These are phyloP conservation scores for Sylvilagus bachmani DNA, from an alignment of 2,113 vertebrate genomes.

Conservation along the genomic window DNA sequence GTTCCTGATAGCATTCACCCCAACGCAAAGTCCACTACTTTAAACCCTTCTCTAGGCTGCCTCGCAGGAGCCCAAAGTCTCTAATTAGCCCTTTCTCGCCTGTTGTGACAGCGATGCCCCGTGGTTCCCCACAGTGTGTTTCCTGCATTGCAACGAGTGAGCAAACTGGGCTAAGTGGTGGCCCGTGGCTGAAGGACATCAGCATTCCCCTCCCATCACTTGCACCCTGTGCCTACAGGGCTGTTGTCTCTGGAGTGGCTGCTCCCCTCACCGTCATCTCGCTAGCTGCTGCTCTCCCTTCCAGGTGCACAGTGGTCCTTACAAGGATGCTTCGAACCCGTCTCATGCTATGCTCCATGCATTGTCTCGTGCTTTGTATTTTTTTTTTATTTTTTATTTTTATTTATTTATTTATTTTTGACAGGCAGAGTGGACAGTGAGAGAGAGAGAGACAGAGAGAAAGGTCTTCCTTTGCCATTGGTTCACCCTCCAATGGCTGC, in stretches of 20 bases:
- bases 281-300: background rate
- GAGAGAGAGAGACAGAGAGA: no score
- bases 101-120: background rate
- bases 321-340: background rate
- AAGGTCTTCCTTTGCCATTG: no score
- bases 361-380: background rate
- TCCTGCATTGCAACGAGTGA: background rate
- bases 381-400: no score
- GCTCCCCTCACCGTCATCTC: background rate
- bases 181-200: background rate
- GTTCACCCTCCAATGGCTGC: no score
- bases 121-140: background rate
- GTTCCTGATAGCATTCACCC: background rate
- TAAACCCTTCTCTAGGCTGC: background rate
- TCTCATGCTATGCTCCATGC: background rate
- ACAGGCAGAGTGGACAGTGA: no score
- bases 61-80: background rate
- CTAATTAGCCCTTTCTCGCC: background rate
- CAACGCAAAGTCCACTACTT: background rate
- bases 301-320: background rate
- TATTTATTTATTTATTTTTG: no score
- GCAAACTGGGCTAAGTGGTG: background rate
- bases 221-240: background rate
- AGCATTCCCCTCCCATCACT: background rate
- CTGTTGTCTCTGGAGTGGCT: background rate